A percentile compares a stretch with the other conserved stretches of the same genome.
These are phyloP conservation scores for Elegia similella DNA, from an alignment of 2,888 invertebrate genomes.

Conservation along the genomic window DNA sequence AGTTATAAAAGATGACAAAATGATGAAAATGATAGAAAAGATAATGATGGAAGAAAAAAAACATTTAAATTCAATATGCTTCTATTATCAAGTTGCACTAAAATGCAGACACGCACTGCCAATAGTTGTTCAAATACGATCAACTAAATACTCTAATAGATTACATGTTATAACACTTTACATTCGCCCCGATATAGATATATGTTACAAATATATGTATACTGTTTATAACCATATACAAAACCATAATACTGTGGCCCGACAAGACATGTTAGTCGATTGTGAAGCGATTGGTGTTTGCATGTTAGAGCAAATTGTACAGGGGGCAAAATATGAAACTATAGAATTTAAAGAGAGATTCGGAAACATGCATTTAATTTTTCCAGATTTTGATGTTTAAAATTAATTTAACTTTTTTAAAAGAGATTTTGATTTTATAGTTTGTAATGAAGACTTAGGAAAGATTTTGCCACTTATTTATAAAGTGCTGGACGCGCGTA, in stretches of 20 bases:
- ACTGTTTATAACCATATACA: conserved; percentile 75
- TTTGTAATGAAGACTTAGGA: conserved; percentile 10
- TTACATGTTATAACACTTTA: conserved; percentile 58
- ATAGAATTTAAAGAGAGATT: conserved; percentile 29
- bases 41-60: conserved; percentile 24
- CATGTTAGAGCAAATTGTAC: conserved; percentile 82
- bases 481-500: conserved; percentile 5
- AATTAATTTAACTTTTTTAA: conserved; percentile 4
- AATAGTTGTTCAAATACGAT: conserved; percentile 58
- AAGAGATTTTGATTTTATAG: neutral
- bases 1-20: conserved; percentile 21
- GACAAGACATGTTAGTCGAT: conserved; percentile 79
- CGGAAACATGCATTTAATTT: conserved; percentile 54
- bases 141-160: conserved; percentile 61
- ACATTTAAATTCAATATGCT: conserved; percentile 77
- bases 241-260: conserved; percentile 76
- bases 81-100: conserved; percentile 76
- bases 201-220: conserved; percentile 75
- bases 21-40: conserved; percentile 26
- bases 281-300: conserved; percentile 82
- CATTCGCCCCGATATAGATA: conserved; percentile 67
- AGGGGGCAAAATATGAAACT: conserved; percentile 45
- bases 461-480: conserved; percentile 14
- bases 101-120: conserved; percentile 83
- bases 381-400: neutral